Evolutionary conservation across 2,797 vertebrate species (phyloP), one percentile per base, ranked within the genome.

Genomic region (Oceanodroma leucorhoa): DNA sequence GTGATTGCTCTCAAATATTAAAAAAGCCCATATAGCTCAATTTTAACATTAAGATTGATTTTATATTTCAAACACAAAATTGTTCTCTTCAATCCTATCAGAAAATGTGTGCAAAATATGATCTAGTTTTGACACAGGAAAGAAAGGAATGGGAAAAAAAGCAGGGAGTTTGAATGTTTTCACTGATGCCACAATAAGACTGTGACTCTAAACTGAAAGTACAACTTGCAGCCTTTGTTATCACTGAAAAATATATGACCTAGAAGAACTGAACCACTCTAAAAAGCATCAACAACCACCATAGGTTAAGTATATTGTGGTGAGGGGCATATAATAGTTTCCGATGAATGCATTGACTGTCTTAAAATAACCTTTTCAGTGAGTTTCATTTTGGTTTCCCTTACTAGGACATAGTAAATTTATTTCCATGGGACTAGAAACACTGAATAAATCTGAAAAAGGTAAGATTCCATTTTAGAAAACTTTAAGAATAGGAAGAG

Each of bases 1-100:
- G 92, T 86, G 95, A 96, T 94, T 95, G 95, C 93, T 96, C 78
- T 93, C 93, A 93, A 88, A 96, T 93, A 95, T 96, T 97, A 94
- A 89, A 97, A 89, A 95, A 97, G 54, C 53, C 76, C 57, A 83
- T 89, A 91, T 91, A 91, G 87, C 76, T 85, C 78, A 93, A 90
- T 90, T 92, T 92, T 71, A 92, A 72, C 71, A 87, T 91, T 93
- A 93, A 93, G 93, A 97, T 83, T 93, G 92, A 92, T 95, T 88
- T 95, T 92, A 62, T 72, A 93, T 96, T 97, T 95, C 93, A 85
- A 96, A 96, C 60, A 91, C 64, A 87, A 94, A 90, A 84, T 90
- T 88, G 73, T 94, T 93, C 77, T 87, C 62, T 87, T 94, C 86
- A 91, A 53, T 83, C 34, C 89, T 90, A 57, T 34, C 51, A 60